Percentiles rank a stretch among this genome's conserved stretches.
Conservation (phyloP, 1,140 invertebrate genomes). For the Radopholus similis region DNA sequence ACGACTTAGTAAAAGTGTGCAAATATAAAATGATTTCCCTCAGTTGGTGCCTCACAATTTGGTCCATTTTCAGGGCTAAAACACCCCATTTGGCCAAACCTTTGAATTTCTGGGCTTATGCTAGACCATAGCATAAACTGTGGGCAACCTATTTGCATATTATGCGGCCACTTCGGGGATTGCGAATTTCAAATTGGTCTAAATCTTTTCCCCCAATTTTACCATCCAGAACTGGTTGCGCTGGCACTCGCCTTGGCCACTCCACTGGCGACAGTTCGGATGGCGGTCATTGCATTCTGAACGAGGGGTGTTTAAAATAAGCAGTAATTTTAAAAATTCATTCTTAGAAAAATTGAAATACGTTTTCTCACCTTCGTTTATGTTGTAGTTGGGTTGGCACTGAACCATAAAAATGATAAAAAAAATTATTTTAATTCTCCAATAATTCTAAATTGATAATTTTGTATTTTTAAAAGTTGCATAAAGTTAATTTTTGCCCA, state of each 20-base stretch:
- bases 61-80: too few species aligned
- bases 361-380: background rate
- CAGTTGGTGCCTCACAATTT: too few species aligned
- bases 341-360: background rate
- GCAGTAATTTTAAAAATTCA: background rate
- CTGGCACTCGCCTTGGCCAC: conserved; percentile 22
- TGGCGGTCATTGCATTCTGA: conserved; percentile 29
- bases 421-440: background rate
- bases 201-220: too few species aligned
- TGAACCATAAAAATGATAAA: background rate
- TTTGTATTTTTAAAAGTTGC: background rate
- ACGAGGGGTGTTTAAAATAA: background rate
- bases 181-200: too few species aligned
- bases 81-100: too few species aligned
- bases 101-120: too few species aligned
- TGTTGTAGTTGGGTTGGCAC: conserved; percentile 15
- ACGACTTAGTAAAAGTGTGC: background rate
- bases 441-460: too few species aligned
- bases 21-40: too few species aligned
- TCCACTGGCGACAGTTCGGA: conserved; percentile 22
- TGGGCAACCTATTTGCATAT: too few species aligned
- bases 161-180: too few species aligned
- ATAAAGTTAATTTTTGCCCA: background rate
- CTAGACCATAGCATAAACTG: too few species aligned
- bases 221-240: conserved; percentile 15